phyloP scores from a whole-genome alignment of 2,113 vertebrate species.

The Apaloderma vittatum region DNA sequence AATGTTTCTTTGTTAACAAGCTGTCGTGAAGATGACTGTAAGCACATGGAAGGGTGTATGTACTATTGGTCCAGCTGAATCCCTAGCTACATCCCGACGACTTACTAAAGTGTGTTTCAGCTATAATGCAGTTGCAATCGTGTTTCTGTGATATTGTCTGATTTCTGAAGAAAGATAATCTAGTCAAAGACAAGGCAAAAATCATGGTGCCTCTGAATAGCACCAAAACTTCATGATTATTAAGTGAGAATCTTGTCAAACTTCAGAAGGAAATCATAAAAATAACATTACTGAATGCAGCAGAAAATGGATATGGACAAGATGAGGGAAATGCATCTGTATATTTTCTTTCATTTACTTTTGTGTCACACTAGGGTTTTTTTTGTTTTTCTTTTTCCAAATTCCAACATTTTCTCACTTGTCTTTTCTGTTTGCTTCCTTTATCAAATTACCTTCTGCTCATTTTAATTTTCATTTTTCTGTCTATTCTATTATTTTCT shows the following conservation, averaged over 20 bases:
- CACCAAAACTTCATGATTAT: background rate
- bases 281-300: background rate
- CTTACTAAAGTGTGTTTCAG: background rate
- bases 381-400: background rate
- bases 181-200: background rate
- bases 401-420: background rate
- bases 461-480: background rate
- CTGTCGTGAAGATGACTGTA: background rate
- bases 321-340: background rate
- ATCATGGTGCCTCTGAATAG: background rate
- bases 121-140: background rate
- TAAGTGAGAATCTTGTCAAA: background rate
- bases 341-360: background rate
- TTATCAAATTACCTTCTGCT: background rate
- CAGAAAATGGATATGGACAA: background rate
- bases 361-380: background rate
- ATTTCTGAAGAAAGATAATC: background rate
- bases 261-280: background rate
- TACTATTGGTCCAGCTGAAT: background rate
- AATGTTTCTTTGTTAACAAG: background rate
- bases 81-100: background rate
- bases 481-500: background rate
- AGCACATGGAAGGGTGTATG: background rate
- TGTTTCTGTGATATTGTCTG: background rate
- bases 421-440: background rate